Evolutionary conservation across 2,113 vertebrate genomes (phyloP), one percentile per base, ranked within the genome.

Genomic region (Athene cunicularia): DNA sequence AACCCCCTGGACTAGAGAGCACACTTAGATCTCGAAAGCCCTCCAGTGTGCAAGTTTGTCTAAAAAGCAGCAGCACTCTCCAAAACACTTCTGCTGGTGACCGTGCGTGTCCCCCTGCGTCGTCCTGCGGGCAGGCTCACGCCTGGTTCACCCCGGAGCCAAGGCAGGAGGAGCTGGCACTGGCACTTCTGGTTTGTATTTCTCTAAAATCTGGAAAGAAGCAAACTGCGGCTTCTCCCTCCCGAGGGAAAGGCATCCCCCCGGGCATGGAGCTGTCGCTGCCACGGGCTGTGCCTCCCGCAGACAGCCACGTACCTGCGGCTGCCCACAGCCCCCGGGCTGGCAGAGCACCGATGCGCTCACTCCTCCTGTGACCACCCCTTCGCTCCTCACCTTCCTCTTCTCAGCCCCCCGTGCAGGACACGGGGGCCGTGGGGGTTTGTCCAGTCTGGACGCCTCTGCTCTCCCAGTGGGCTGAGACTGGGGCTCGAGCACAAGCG

Each of bases 41-140:
- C 88, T 97, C 22, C 9, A 17, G 2, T 53, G 80, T 80, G 95
- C 93, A 86, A 83, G 86, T 89, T 79, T 66, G 95, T 96, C 8
- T 76, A 74, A 79, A 86, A 80, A 84, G 79, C 90, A 84, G 79
- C 90, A 87, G 60, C 0, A 0, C 60, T 41, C 20, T 72, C 33
- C 85, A 12, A 2, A 72, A 20, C 26, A 0, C 43, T 86, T 47
- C 50, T 85, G 53, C 18, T 8, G 33, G 56, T 56, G 87, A 35
- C 59, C 17, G 8, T 55, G 90, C 55, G 2, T 60, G 13, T 73
- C 66, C 84, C 59, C 20, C 52, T 1, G 4, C 24, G 0, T 6
- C 15, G 0, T 27, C 39, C 76, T 3, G 26, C 3, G 9, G 39
- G 9, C 47, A 18, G 63, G 22, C 45, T 71, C 5, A 0, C 2